phyloP scores from a whole-genome alignment of 2,888 invertebrate genomes.

The Callyntrura guangdongensis region DNA sequence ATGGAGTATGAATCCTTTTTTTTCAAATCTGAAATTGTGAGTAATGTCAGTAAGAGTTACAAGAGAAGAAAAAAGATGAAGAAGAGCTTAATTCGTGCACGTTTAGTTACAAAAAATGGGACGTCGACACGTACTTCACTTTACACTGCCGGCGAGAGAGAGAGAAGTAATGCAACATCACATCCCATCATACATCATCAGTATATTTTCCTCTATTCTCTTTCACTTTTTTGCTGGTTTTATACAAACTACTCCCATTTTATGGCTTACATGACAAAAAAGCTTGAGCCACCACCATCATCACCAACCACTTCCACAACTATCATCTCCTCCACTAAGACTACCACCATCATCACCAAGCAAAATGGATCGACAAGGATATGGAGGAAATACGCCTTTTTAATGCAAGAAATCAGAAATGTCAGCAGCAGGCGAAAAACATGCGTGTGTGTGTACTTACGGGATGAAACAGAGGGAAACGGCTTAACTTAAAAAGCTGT shows the following conservation, averaged over 20 bases:
- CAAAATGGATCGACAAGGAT: conserved; percentile 45
- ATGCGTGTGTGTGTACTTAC: not conserved
- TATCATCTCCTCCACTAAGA: not conserved
- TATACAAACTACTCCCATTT: not conserved
- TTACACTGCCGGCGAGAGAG: not conserved
- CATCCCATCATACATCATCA: not conserved
- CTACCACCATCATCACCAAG: not conserved
- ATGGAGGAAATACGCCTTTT: conserved; percentile 61
- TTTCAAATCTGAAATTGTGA: conserved; percentile 22
- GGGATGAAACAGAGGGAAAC: conserved; percentile 16
- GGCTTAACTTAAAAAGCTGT: conserved; percentile 62
- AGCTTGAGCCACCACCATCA: conserved; percentile 23
- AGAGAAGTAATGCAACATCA: conserved; percentile 7
- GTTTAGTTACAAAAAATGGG: conserved; percentile 1
- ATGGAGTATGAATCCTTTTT: conserved; percentile 44
- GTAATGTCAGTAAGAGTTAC: conserved; percentile 14
- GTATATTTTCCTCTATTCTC: not conserved
- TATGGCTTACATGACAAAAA: not conserved
- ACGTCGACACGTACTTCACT: conserved; percentile 17
- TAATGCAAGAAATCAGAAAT: conserved; percentile 56
- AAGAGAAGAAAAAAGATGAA: not conserved
- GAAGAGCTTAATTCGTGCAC: not conserved
- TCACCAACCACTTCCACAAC: not conserved
- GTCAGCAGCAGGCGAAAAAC: conserved; percentile 31
- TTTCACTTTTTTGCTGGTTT: not conserved